Evolutionary conservation across 2,888 invertebrate species (phyloP).

Genomic region (Eledona agricola): DNA sequence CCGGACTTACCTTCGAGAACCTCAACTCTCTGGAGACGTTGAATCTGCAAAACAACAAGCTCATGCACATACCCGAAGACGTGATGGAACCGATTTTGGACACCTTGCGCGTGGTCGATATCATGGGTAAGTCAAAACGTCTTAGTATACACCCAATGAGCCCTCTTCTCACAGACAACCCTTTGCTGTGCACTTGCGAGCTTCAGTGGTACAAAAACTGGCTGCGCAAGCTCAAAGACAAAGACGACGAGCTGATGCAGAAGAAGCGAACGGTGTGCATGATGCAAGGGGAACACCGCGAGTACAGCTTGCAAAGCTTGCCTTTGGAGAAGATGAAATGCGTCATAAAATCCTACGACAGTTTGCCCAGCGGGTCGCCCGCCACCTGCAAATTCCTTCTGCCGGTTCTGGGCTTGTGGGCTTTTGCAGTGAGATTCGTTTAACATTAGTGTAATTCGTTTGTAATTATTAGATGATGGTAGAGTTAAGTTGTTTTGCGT

Average conservation of each 20-base stretch:
- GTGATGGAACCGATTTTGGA: constrained; percentile 90
- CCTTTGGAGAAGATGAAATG: constrained; percentile 86
- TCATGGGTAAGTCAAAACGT: constrained; percentile 76
- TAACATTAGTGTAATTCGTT: constrained; percentile 43
- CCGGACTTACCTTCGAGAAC: constrained; percentile 86
- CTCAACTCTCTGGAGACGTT: constrained; percentile 89
- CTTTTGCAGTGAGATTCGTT: constrained; percentile 45
- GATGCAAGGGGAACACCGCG: constrained; percentile 81
- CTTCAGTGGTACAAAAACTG: constrained; percentile 88
- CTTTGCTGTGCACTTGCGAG: constrained; percentile 86
- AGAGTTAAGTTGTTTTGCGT: constrained; percentile 41
- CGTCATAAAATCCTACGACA: constrained; percentile 68
- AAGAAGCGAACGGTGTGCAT: constrained; percentile 86
- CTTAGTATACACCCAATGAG: too few relatives aligned
- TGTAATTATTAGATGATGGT: constrained; percentile 41
- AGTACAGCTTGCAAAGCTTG: constrained; percentile 83
- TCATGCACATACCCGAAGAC: constrained; percentile 84
- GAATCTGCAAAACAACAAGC: constrained; percentile 87
- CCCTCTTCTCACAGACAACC: constrained; percentile 75
- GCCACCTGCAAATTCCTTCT: constrained; percentile 24
- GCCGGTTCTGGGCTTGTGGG: constrained; percentile 39
- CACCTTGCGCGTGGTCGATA: constrained; percentile 85
- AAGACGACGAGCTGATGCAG: constrained; percentile 88
- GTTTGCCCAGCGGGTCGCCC: constrained; percentile 26
- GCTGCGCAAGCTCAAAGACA: constrained; percentile 78